A percentile compares a stretch with the other conserved stretches of the same genome.
These are phyloP conservation scores for Drosophila yakuba DNA, from an alignment of 1,140 invertebrate species.

Conservation along the genomic window DNA sequence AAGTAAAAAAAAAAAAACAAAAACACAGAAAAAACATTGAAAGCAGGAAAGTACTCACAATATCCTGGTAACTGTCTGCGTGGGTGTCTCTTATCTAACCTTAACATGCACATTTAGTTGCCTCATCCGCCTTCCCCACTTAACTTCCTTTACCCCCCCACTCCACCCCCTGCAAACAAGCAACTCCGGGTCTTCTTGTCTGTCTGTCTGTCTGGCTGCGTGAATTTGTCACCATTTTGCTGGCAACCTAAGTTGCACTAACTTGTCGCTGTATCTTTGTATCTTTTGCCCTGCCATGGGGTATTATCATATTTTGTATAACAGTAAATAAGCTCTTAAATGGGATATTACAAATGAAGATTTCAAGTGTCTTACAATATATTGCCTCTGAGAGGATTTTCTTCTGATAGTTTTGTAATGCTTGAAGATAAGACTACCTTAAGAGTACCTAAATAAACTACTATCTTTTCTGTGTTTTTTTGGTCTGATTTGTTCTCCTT, in stretches of 20 bases:
- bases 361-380: no score
- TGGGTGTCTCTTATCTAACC: constrained; percentile 61
- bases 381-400: no score
- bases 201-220: constrained; percentile 25
- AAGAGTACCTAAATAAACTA: background rate
- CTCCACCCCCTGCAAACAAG: background rate
- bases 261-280: constrained; percentile 17
- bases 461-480: constrained; percentile 2
- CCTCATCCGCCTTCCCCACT: constrained; percentile 38
- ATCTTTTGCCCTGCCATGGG: background rate
- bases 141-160: constrained; percentile 5
- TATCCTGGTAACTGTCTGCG: constrained; percentile 38
- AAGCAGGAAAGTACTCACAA: constrained; percentile 9
- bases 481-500: constrained; percentile 13
- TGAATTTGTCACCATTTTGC: constrained; percentile 75
- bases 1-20: no score
- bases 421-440: no score
- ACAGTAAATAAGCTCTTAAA: no score
- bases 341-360: background rate
- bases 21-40: constrained; percentile 2
- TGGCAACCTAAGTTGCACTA: constrained; percentile 26
- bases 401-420: no score
- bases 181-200: constrained; percentile 3
- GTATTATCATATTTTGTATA: background rate
- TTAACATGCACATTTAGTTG: constrained; percentile 65